phyloP scores from a whole-genome alignment of 2,113 vertebrate genomes.

The Pithys albifrons region DNA sequence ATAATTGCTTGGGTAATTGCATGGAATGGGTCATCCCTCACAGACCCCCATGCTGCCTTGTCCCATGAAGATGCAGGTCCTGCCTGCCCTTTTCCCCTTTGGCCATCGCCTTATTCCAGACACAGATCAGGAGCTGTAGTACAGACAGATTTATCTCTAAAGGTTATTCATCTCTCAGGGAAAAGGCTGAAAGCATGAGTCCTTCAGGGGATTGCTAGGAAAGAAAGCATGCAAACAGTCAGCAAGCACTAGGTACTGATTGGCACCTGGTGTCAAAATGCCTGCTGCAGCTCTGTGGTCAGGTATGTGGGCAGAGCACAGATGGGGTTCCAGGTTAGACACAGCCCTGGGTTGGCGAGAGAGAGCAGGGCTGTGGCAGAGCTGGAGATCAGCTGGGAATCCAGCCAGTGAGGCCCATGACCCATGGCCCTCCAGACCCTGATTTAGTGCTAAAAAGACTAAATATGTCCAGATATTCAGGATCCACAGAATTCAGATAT shows the following conservation, averaged over 20 bases:
- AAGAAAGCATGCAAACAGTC: background rate
- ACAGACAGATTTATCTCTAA: background rate
- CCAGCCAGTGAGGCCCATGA: background rate
- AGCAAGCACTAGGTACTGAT: background rate
- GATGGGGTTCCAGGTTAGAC: background rate
- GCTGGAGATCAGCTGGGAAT: background rate
- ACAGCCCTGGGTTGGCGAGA: no score
- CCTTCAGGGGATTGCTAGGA: background rate
- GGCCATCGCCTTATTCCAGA: background rate
- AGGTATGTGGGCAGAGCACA: fast-evolving
- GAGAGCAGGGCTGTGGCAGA: background rate
- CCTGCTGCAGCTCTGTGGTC: background rate
- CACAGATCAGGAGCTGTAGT: background rate
- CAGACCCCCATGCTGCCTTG: fast-evolving
- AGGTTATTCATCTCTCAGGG: background rate
- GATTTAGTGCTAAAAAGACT: background rate
- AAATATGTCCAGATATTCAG: background rate
- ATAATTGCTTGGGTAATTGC: background rate
- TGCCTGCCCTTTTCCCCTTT: background rate
- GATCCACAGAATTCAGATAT: background rate
- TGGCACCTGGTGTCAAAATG: background rate
- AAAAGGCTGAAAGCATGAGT: background rate
- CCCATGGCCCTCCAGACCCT: background rate
- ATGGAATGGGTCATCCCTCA: fast-evolving
- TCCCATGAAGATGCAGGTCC: background rate